Evolutionary conservation across 2,797 vertebrate genomes (phyloP).

Genomic region (Uromys caudimaculatus): DNA sequence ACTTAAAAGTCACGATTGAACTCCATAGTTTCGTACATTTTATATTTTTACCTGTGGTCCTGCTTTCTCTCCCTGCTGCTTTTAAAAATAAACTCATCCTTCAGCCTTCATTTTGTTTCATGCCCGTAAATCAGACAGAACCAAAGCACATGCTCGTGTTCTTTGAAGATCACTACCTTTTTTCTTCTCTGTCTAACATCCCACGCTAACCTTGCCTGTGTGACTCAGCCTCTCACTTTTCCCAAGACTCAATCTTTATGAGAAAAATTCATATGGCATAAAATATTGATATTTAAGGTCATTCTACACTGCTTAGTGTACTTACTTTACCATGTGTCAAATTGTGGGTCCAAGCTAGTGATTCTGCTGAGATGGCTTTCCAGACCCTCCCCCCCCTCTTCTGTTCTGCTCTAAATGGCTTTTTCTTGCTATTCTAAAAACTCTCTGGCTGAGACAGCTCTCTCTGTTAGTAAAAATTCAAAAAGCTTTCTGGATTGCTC

Average conservation of each 20-base stretch:
- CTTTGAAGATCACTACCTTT: background rate
- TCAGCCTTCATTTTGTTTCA: slow-evolving; percentile 48
- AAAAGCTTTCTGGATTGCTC: background rate
- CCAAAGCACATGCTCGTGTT: background rate
- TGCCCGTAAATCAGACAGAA: slow-evolving; percentile 27
- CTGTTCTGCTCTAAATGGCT: background rate
- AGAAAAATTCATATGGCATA: background rate
- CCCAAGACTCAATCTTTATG: background rate
- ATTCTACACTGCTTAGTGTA: background rate
- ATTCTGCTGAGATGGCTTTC: background rate
- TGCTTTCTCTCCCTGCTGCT: slow-evolving; percentile 31
- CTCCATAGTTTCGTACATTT: slow-evolving; percentile 32
- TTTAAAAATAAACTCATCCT: slow-evolving; percentile 52
- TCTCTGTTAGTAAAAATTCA: background rate
- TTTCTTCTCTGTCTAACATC: background rate
- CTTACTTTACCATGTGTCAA: background rate
- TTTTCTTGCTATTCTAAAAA: background rate
- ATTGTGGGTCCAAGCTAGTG: background rate
- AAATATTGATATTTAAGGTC: background rate
- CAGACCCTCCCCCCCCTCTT: background rate
- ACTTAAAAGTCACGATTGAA: slow-evolving; percentile 20
- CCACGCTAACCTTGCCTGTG: background rate
- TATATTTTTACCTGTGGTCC: background rate
- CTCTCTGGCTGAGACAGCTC: background rate
- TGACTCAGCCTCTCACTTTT: background rate